Percentiles rank a stretch among this genome's conserved stretches.
Evolutionary conservation across 2,888 invertebrate genomes (phyloP).

Genomic region (Heteromurus nitidus): DNA sequence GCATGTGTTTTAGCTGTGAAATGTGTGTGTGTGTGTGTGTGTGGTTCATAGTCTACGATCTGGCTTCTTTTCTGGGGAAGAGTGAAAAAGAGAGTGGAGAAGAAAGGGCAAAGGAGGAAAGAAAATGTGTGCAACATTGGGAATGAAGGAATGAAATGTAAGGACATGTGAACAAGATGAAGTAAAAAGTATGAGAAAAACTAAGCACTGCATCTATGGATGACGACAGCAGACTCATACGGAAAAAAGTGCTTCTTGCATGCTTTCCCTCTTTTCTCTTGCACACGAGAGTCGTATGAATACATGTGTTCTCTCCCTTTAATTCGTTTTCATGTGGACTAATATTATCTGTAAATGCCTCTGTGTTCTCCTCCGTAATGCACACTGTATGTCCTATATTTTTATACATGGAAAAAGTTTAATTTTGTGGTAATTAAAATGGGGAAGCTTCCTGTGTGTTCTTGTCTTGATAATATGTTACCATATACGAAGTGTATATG

Average conservation of each 20-base stretch:
- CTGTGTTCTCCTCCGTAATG: neutral
- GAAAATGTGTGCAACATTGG: conserved; percentile 28
- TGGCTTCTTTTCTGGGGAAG: neutral
- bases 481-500: too few species aligned
- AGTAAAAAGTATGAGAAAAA: conserved; percentile 33
- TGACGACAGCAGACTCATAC: neutral
- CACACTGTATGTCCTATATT: neutral
- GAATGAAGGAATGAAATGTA: conserved; percentile 20
- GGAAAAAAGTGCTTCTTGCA: neutral
- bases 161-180: conserved; percentile 48
- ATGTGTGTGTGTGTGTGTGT: neutral
- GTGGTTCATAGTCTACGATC: too few species aligned
- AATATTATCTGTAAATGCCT: conserved; percentile 7
- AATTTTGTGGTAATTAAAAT: conserved; percentile 64
- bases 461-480: too few species aligned
- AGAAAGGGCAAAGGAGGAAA: neutral
- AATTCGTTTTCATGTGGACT: conserved; percentile 35
- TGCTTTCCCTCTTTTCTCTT: conserved; percentile 10
- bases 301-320: conserved; percentile 18
- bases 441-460: conserved; percentile 36
- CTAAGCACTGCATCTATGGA: neutral
- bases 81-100: conserved; percentile 1
- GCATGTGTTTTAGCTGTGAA: too few species aligned
- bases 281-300: neutral
- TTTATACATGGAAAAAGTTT: conserved; percentile 41